Evolutionary conservation across 1,140 invertebrate species (phyloP).

Genomic region (Eufriesea mexicana): DNA sequence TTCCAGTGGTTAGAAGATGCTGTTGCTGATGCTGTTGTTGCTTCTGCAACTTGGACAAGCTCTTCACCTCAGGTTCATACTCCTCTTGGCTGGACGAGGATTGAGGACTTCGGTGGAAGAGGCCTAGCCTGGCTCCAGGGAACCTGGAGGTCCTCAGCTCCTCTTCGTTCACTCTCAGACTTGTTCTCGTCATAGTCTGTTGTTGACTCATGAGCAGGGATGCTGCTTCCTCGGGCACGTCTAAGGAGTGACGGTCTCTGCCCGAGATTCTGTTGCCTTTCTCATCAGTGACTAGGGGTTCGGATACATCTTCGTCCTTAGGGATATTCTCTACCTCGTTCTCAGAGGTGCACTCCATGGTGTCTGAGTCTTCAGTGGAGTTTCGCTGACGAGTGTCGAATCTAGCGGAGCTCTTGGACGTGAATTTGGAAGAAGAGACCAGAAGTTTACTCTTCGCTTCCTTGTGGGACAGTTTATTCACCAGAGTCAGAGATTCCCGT

Average conservation of each 20-base stretch:
- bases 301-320: constrained; percentile 56
- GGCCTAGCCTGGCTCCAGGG: constrained; percentile 73
- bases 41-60: constrained; percentile 76
- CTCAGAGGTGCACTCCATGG: constrained; percentile 75
- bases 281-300: constrained; percentile 56
- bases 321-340: constrained; percentile 78
- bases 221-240: constrained; percentile 50
- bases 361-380: constrained; percentile 76
- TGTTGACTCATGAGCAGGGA: background rate
- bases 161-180: constrained; percentile 74
- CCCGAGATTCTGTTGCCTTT: constrained; percentile 52
- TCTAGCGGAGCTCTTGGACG: background rate
- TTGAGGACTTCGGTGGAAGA: constrained; percentile 85
- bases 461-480: constrained; percentile 59
- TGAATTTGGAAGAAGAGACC: constrained; percentile 21
- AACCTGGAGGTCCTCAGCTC: constrained; percentile 75
- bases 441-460: constrained; percentile 17
- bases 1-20: constrained; percentile 82
- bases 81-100: constrained; percentile 89
- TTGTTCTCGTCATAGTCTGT: constrained; percentile 31
- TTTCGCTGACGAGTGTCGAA: constrained; percentile 28
- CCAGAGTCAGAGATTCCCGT: constrained; percentile 51
- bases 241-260: constrained; percentile 30
- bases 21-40: constrained; percentile 81
- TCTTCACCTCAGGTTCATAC: constrained; percentile 83